Base-by-base conservation (phyloP, 2,888 invertebrate species). In the Leucozona laternaria region DNA sequence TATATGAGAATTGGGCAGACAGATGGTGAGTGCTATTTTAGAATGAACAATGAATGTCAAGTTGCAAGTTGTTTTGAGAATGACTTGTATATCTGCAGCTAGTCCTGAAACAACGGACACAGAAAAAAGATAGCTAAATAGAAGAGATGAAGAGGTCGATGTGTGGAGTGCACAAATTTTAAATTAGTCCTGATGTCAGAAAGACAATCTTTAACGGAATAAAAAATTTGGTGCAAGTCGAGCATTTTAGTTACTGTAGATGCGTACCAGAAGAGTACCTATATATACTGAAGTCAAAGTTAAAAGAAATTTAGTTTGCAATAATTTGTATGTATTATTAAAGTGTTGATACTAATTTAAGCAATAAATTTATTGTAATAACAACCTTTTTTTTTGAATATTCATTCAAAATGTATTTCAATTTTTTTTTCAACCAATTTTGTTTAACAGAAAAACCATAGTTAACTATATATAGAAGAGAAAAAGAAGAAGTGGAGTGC, bases 1-100 rank as follows among this genome's bases (percentile, higher is more conserved):
- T n/a, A n/a, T n/a, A n/a, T 50, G 43, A 22, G 31, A 43, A 13
- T 60, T 50, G 31, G 22, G 50, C 55, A 17, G 72, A 68, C 62
- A 40, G 53, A 43, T 66, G 57, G 13, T 48, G 71, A 50, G 20
- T 22, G 6, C 37, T 64, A 68, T 79, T 79, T 72, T 15, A 10
- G 64, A 37, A 72, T 13, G 48, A 73, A 72, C 57, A 66, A 40
- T 73, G 45, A 45, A 79, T 66, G 37, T 66, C 53, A 15, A 43
- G 70, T 60, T 78, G 43, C 48, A 68, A 45, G 45, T 50, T 73
- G 5, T 37, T 58, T 77, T 31, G 31, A 4, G 57, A 73, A 62
- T 62, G 40, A 34, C 68, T 68, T 31, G 68, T 68, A 50, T 50
- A 34, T 68, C 43, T 25, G 28, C 43, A 45, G n/a, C 62, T 28